These are phyloP conservation scores for Nerophis lumbriciformis DNA, from an alignment of 2,113 vertebrate species.

Conservation along the genomic window DNA sequence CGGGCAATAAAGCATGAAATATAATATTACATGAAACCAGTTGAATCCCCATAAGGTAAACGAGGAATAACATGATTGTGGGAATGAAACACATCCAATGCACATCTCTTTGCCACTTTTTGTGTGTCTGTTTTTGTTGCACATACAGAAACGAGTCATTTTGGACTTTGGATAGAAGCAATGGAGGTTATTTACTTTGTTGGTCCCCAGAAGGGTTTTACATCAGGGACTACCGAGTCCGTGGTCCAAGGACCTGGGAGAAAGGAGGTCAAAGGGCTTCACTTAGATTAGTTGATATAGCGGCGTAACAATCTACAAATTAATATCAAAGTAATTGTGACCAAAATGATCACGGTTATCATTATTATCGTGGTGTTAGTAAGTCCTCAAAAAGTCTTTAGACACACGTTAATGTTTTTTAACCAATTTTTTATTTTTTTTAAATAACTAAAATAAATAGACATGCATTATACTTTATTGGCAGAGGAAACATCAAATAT, in stretches of 20 bases:
- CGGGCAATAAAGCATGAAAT: conserved; percentile 8
- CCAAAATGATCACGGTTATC: too few relatives aligned
- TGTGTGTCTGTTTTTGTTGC: conserved; percentile 1
- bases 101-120: neutral
- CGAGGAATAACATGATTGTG: neutral
- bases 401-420: too few relatives aligned
- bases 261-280: neutral
- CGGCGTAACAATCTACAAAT: too few relatives aligned
- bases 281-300: neutral
- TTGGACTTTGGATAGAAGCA: neutral
- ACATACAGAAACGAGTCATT: neutral
- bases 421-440: too few relatives aligned
- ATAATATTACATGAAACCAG: conserved; percentile 5
- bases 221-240: neutral
- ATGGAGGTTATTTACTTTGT: neutral
- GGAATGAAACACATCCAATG: conserved; percentile 6
- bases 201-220: neutral
- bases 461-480: too few relatives aligned
- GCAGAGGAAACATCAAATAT: too few relatives aligned
- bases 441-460: too few relatives aligned
- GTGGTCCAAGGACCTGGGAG: too few relatives aligned
- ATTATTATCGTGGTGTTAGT: neutral
- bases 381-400: neutral
- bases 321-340: too few relatives aligned
- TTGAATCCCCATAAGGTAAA: conserved; percentile 5